Conservation (phyloP, 2,888 invertebrate genomes). For the Bombylius major region DNA sequence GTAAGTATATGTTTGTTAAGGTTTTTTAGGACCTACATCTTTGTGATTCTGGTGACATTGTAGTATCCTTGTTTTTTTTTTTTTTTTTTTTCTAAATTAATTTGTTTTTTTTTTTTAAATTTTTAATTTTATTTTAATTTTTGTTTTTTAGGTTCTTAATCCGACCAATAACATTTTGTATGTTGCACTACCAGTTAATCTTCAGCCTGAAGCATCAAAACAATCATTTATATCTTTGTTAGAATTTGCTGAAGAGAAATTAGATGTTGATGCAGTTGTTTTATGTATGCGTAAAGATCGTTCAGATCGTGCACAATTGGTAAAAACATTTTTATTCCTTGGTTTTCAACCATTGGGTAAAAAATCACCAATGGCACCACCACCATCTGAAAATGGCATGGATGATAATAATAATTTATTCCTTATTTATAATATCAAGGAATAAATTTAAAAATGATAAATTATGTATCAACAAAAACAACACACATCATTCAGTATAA, state of each 20-base stretch:
- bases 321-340: conserved; percentile 94
- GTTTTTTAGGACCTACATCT: too few relatives aligned
- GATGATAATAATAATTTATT: conserved; percentile 45
- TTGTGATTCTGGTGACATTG: too few relatives aligned
- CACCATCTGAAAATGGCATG: conserved; percentile 38
- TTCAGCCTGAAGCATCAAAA: conserved; percentile 84
- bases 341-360: conserved; percentile 84
- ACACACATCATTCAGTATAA: too few relatives aligned
- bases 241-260: conserved; percentile 90
- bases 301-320: conserved; percentile 69
- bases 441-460: conserved; percentile 21
- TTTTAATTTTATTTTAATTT: background rate
- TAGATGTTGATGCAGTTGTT: conserved; percentile 66
- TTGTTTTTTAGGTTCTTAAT: conserved; percentile 26
- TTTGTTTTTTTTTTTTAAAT: background rate
- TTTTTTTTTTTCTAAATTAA: background rate
- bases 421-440: conserved; percentile 36
- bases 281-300: conserved; percentile 72
- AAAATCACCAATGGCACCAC: conserved; percentile 61
- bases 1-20: conserved; percentile 36
- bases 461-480: too few relatives aligned
- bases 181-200: conserved; percentile 75
- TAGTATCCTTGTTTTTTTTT: background rate
- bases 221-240: conserved; percentile 88
- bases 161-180: conserved; percentile 59